Evolutionary conservation across 2,888 invertebrate genomes (phyloP).

Genomic region (Chydorus sphaericus): DNA sequence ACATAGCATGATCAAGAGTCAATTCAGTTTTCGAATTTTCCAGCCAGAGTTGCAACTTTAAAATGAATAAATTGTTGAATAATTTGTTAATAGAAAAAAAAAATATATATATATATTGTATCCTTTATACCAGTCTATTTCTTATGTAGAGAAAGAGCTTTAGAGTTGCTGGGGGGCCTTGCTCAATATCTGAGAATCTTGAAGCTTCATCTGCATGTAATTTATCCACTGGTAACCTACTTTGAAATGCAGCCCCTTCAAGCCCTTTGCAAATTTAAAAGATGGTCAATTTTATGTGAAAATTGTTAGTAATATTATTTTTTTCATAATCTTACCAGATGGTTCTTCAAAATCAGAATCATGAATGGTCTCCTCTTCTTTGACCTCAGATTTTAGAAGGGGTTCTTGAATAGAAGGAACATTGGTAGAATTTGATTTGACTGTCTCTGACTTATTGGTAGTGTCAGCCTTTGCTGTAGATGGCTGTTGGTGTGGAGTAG

Average conservation of each 20-base stretch:
- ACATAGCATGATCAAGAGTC: slow-evolving; percentile 61
- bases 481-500: neutral
- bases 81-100: slow-evolving; percentile 7
- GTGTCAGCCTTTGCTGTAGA: neutral
- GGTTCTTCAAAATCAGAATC: slow-evolving; percentile 14
- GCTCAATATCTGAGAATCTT: slow-evolving; percentile 81
- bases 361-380: neutral
- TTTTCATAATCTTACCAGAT: neutral
- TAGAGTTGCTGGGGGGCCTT: slow-evolving; percentile 62
- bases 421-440: neutral
- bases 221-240: slow-evolving; percentile 83
- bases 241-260: slow-evolving; percentile 88
- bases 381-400: neutral
- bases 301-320: neutral
- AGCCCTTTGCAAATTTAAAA: slow-evolving; percentile 36
- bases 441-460: no score
- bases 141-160: slow-evolving; percentile 83
- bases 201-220: slow-evolving; percentile 86
- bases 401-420: slow-evolving; percentile 1
- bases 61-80: slow-evolving; percentile 14
- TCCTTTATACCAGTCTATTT: slow-evolving; percentile 51
- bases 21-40: slow-evolving; percentile 88
- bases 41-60: slow-evolving; percentile 76
- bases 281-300: neutral
- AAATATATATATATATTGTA: neutral